Base-by-base conservation (phyloP, 2,888 invertebrate genomes). In the Ametastegia equiseti region DNA sequence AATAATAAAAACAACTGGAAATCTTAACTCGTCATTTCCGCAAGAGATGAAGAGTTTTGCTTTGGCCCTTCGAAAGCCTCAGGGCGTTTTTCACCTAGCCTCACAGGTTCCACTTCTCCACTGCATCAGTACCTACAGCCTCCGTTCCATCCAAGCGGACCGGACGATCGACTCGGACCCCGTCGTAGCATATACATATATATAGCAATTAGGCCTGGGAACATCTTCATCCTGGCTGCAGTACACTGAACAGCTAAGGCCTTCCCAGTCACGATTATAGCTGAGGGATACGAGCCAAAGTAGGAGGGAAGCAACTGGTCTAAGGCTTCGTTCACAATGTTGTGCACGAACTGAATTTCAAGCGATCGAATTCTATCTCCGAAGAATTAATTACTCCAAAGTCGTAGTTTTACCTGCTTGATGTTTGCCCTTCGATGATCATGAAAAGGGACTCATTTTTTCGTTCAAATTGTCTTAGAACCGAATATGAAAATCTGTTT, bases 211-310 rank as follows among this genome's bases (percentile, higher is more conserved):
- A 89, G 88, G 87, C 84, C 85, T 86, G 85, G 86, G 87, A 87
- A 89, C 88, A 86, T 89, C 89, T 89, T 87, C 89, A 89, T 89
- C 86, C 86, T 82, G 84, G 60, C 30, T 30, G 30, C 15, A 23
- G 33, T 23, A 33, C 33, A 33, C 23, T n/a, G 19, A 36, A 19
- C 50, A 23, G n/a, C 80, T 88, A 87, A 88, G 89, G 88, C 87
- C 88, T 88, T 88, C 86, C 85, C 86, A 87, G 82, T 84, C 88
- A 88, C 88, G 89, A 89, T 89, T 89, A 89, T 88, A 89, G 89
- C n/a, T n/a, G n/a, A n/a, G 88, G 89, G 87, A 84, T 86, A 85
- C 84, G 83, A 85, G 85, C 84, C 79, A 77, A 75, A 45, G 69
- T 65, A 67, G 19, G 36, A 67, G 39, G 7, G 39, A 67, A 39